These are phyloP conservation scores for Tribolium freemani DNA, from an alignment of 2,888 invertebrate genomes.

Conservation along the genomic window DNA sequence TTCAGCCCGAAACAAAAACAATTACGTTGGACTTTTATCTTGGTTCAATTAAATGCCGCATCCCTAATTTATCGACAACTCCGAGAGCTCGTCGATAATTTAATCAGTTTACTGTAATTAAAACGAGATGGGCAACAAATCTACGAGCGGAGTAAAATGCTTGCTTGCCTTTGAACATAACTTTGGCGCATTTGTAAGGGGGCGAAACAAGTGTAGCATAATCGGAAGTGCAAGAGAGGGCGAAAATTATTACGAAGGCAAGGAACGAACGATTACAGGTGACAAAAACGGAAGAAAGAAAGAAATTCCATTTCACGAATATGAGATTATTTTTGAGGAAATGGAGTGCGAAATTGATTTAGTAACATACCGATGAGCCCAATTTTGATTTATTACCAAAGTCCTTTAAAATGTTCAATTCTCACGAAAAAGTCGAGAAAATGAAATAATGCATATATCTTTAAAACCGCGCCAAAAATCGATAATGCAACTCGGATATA, in stretches of 20 bases:
- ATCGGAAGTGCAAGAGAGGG: constrained; percentile 16
- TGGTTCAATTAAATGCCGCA: constrained; percentile 18
- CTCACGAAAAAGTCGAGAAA: background rate
- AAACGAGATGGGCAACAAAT: constrained; percentile 5
- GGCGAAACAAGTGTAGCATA: constrained; percentile 17
- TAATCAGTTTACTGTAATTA: constrained; percentile 29
- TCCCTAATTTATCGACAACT: constrained; percentile 9
- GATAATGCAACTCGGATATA: background rate
- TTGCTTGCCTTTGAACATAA: constrained; percentile 2
- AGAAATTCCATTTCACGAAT: constrained; percentile 19
- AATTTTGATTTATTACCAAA: constrained; percentile 14
- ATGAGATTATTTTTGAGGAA: constrained; percentile 29
- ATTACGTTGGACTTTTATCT: constrained; percentile 19
- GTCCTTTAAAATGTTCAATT: background rate
- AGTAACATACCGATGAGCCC: constrained; percentile 17
- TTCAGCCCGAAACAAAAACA: constrained; percentile 14
- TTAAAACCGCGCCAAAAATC: background rate
- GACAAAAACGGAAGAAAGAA: constrained; percentile 10
- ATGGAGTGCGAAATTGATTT: constrained; percentile 23
- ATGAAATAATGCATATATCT: background rate
- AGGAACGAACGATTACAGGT: constrained; percentile 19
- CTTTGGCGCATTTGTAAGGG: constrained; percentile 3
- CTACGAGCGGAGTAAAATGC: constrained; percentile 14
- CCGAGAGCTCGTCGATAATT: constrained; percentile 14
- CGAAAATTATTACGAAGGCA: background rate